A percentile compares a stretch with the other conserved stretches of the same genome.
phyloP scores from a whole-genome alignment of 2,113 vertebrate species.

The Sphyrna mokarran region DNA sequence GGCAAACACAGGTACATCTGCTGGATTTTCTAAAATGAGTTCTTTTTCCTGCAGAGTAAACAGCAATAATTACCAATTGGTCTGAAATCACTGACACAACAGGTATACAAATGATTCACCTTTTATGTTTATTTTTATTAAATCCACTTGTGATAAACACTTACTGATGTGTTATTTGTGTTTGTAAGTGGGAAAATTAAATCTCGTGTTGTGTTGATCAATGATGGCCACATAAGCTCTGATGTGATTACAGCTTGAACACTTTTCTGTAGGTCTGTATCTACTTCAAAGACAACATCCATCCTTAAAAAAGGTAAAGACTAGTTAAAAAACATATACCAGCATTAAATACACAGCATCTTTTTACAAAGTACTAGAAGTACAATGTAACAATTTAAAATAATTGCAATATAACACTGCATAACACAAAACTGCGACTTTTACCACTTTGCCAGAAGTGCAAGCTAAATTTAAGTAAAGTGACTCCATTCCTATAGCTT shows the following conservation, averaged over 20 bases:
- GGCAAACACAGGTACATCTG: conserved; percentile 78
- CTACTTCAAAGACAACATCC: conserved; percentile 83
- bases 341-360: neutral
- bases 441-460: neutral
- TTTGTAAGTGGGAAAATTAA: conserved; percentile 87
- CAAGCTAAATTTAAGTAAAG: neutral
- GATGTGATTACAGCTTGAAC: conserved; percentile 77
- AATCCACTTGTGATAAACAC: conserved; percentile 46
- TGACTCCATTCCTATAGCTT: neutral
- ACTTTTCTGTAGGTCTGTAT: conserved; percentile 92
- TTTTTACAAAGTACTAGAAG: neutral
- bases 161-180: conserved; percentile 90
- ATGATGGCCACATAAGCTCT: conserved; percentile 82
- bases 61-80: neutral
- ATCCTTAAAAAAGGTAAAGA: conserved; percentile 55
- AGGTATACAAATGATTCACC: neutral
- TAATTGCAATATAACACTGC: neutral
- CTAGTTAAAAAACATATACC: neutral
- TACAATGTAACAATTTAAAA: neutral
- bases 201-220: conserved; percentile 69
- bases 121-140: neutral
- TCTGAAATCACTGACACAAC: neutral
- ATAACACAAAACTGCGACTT: neutral
- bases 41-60: conserved; percentile 72
- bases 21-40: conserved; percentile 83